Evolutionary conservation across 2,113 vertebrate species (phyloP), one percentile per base, ranked within the genome.

Genomic region (Oryzias celebensis): DNA sequence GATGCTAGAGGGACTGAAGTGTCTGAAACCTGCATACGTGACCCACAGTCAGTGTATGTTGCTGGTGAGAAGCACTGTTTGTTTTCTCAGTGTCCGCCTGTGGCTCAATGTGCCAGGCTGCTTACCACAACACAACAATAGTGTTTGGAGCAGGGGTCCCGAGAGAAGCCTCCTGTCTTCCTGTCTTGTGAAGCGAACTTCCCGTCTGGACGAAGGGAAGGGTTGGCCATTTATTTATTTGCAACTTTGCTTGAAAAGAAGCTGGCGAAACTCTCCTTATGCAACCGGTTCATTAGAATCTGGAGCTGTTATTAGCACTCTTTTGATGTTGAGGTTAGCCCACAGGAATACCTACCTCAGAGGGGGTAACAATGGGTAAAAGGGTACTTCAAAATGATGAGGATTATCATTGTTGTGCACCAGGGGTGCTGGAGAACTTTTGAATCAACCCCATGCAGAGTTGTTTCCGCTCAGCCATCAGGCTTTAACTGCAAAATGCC

Each of bases 121-220:
- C 71, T 81, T 58, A 31, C 79, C 54, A 71, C 65, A 31, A 74
- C 51, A 67, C 85, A 93, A 93, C 92, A 93, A 93, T 93, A 89
- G 91, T 90, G 91, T 92, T 92, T 92, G 83, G 85, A 90, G 83
- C 85, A 71, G 72, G 64, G 62, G 86, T 91, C 91, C 90, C 87
- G 66, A 82, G 90, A 91, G 91, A 87, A 91, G 84, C 88, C 88
- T 87, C 85, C 83, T 54, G 77, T 81, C 89, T 92, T 93, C 91
- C 92, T 92, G 85, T 80, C 85, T 83, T 84, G 84, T 80, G 86
- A 90, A 90, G 89, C 85, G 73, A 84, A 78, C 85, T 91, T 92
- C 92, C 92, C 69, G 91, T 90, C 87, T 84, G 77, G 88, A 83
- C 78, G 59, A 22, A 79, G 73, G 77, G 85, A 81, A 83, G 69